Percentiles rank a stretch among this genome's conserved stretches.
Evolutionary conservation across 2,113 vertebrate species (phyloP).

Genomic region (Planiliza haematocheilus): DNA sequence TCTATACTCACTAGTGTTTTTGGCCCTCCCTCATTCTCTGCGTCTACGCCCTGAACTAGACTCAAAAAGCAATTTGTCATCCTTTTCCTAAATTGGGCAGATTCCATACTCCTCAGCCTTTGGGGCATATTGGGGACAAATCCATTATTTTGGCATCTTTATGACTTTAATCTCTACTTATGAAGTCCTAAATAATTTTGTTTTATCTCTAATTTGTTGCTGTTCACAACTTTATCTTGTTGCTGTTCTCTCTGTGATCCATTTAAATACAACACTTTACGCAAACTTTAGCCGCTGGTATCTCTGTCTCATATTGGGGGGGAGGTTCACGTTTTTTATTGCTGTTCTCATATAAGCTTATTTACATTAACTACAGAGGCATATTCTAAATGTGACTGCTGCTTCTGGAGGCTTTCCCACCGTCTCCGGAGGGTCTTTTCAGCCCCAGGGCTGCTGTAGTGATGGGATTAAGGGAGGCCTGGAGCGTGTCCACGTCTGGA

Average conservation of each 20-base stretch:
- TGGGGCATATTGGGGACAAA: slow-evolving; percentile 20
- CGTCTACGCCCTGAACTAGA: slow-evolving; percentile 40
- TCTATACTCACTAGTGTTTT: not conserved
- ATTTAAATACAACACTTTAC: slow-evolving; percentile 9
- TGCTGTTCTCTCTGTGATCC: slow-evolving; percentile 5
- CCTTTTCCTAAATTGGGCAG: slow-evolving; percentile 19
- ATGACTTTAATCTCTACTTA: slow-evolving; percentile 43
- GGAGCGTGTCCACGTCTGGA: slow-evolving; percentile 77
- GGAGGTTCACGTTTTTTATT: slow-evolving; percentile 44
- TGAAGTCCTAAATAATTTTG: slow-evolving; percentile 37
- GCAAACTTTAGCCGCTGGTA: slow-evolving; percentile 15
- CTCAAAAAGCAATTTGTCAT: slow-evolving; percentile 60
- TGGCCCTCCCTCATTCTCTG: slow-evolving; percentile 38
- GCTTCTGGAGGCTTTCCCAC: slow-evolving; percentile 75
- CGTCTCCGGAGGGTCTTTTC: slow-evolving; percentile 79
- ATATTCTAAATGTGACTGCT: slow-evolving; percentile 73
- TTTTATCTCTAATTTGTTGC: slow-evolving; percentile 43
- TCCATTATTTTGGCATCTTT: slow-evolving; percentile 53
- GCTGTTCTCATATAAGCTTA: slow-evolving; percentile 59
- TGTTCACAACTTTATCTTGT: slow-evolving; percentile 26
- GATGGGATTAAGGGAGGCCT: slow-evolving; percentile 80
- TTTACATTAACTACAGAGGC: slow-evolving; percentile 75
- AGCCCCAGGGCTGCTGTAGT: slow-evolving; percentile 70
- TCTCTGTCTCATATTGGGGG: slow-evolving; percentile 28
- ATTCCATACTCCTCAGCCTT: slow-evolving; percentile 41